These are phyloP conservation scores for Sebastes trivittatus DNA, from an alignment of 2,797 vertebrate genomes.

Conservation along the genomic window DNA sequence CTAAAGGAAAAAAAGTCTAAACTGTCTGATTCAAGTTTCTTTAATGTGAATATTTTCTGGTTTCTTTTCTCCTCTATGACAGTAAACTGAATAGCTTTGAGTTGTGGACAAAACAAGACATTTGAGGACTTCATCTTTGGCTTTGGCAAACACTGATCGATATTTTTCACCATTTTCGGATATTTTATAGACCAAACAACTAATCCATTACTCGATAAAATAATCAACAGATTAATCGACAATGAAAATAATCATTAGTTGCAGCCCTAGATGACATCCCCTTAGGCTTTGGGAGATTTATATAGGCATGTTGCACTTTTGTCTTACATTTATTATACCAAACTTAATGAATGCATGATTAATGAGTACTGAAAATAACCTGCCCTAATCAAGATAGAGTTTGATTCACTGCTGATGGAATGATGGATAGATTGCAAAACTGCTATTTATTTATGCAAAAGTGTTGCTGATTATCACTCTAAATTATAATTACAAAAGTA, in stretches of 20 bases:
- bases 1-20: too few species aligned
- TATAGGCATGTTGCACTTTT: neutral
- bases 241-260: too few species aligned
- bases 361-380: neutral
- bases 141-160: too few species aligned
- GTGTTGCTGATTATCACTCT: neutral
- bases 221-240: too few species aligned
- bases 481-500: neutral
- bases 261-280: neutral
- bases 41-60: too few species aligned
- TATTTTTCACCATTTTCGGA: too few species aligned
- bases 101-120: too few species aligned
- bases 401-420: neutral
- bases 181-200: too few species aligned
- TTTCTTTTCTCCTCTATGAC: accelerated
- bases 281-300: neutral
- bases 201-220: accelerated
- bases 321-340: neutral
- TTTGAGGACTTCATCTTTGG: accelerated
- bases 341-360: neutral
- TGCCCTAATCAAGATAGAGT: neutral
- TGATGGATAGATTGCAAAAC: neutral
- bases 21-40: too few species aligned
- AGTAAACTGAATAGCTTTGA: too few species aligned
- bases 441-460: neutral